A percentile compares a stretch with the other conserved stretches of the same genome.
phyloP scores from a whole-genome alignment of 2,113 vertebrate genomes.

The Sapayoa aenigma region DNA sequence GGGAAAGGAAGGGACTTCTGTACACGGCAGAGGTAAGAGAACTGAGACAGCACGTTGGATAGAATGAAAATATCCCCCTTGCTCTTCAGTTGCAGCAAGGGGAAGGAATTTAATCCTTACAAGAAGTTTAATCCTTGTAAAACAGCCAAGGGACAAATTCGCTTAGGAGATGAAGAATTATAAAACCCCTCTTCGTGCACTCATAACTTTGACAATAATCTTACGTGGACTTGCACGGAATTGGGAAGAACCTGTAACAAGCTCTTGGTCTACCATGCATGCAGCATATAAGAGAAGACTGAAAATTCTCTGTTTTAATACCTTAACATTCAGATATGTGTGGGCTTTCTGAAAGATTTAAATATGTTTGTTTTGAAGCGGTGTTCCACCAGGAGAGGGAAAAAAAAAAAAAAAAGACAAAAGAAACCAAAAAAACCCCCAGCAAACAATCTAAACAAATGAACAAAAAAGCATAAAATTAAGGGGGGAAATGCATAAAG shows the following conservation, averaged over 20 bases:
- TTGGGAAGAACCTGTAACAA: background rate
- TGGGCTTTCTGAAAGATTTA: background rate
- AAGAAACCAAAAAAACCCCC: fast-evolving
- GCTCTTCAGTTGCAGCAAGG: background rate
- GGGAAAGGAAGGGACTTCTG: background rate
- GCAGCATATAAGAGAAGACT: background rate
- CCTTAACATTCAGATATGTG: background rate
- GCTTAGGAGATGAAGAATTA: background rate
- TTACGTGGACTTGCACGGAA: background rate
- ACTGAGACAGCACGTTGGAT: background rate
- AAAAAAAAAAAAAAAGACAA: background rate
- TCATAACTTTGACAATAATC: background rate
- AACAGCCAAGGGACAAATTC: background rate
- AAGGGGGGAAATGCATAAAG: background rate
- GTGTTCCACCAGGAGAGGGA: background rate
- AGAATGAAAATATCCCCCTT: background rate
- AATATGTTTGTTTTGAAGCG: background rate
- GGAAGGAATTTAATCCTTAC: background rate
- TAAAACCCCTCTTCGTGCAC: background rate
- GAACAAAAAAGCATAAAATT: background rate
- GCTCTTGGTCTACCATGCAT: background rate
- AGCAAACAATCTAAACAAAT: background rate
- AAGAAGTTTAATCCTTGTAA: background rate
- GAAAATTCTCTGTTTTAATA: background rate
- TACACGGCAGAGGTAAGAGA: background rate